Conservation (phyloP, 2,113 vertebrate species). For the Elaphurus davidianus region DNA sequence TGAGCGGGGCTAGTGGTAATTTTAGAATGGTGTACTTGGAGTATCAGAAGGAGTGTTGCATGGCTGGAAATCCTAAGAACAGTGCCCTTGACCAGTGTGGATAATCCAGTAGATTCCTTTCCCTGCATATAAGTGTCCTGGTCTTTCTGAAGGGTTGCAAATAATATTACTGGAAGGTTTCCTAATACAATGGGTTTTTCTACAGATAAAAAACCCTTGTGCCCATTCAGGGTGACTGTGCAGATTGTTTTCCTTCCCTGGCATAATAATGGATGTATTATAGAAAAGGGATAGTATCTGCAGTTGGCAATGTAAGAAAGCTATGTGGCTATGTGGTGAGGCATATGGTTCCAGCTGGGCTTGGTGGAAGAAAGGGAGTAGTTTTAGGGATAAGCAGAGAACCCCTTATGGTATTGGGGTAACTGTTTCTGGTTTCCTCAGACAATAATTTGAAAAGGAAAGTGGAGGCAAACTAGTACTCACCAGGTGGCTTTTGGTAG, state of each 20-base stretch:
- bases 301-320: not conserved
- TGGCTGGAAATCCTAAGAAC: not conserved
- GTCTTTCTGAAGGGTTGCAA: not conserved
- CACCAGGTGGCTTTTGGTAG: too few species aligned
- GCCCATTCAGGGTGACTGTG: too few species aligned
- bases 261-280: not conserved
- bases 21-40: not conserved
- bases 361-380: not conserved
- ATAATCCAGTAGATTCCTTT: not conserved
- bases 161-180: not conserved
- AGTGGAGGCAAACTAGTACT: not conserved
- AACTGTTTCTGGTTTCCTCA: not conserved
- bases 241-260: not conserved
- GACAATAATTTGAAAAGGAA: not conserved
- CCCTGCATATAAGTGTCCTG: not conserved
- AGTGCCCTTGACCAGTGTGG: not conserved
- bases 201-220: not conserved
- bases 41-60: not conserved
- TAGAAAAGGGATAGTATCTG: not conserved
- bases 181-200: not conserved
- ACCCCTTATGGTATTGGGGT: not conserved
- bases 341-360: fast-evolving
- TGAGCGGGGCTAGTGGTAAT: fast-evolving
- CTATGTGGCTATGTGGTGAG: not conserved
- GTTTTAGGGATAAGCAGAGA: fast-evolving